Evolutionary conservation across 2,888 invertebrate species (phyloP).

Genomic region (Rhogogaster chlorosoma): DNA sequence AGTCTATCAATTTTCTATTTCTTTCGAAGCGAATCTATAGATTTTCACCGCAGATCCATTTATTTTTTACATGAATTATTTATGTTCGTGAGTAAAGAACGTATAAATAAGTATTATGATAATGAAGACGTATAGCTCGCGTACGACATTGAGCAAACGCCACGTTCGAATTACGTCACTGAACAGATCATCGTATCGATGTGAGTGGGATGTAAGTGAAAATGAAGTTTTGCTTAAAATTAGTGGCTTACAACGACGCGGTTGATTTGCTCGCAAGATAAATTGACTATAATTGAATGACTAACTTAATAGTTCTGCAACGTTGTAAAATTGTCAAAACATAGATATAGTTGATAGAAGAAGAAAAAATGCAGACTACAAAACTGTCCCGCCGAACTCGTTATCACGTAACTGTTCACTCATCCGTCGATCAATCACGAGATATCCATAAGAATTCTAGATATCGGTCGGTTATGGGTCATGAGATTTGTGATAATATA

Average conservation of each 20-base stretch:
- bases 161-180: slow-evolving; percentile 9
- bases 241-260: not conserved
- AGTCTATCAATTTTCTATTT: not conserved
- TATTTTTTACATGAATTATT: not conserved
- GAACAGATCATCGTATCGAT: not conserved
- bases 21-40: not conserved
- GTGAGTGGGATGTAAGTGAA: not conserved
- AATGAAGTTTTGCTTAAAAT: not conserved
- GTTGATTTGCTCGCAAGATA: not conserved
- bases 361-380: not conserved
- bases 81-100: not conserved
- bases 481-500: not conserved
- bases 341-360: not conserved
- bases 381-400: not conserved
- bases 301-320: not conserved
- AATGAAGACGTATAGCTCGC: not conserved
- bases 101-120: not conserved
- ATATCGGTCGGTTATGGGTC: not conserved
- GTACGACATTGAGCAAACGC: slow-evolving; percentile 2
- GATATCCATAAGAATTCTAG: not conserved
- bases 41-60: not conserved
- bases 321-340: not conserved
- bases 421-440: not conserved
- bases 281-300: not conserved
- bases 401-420: not conserved